These are phyloP conservation scores for Chaetodon auriga DNA, from an alignment of 2,113 vertebrate genomes.

Conservation along the genomic window DNA sequence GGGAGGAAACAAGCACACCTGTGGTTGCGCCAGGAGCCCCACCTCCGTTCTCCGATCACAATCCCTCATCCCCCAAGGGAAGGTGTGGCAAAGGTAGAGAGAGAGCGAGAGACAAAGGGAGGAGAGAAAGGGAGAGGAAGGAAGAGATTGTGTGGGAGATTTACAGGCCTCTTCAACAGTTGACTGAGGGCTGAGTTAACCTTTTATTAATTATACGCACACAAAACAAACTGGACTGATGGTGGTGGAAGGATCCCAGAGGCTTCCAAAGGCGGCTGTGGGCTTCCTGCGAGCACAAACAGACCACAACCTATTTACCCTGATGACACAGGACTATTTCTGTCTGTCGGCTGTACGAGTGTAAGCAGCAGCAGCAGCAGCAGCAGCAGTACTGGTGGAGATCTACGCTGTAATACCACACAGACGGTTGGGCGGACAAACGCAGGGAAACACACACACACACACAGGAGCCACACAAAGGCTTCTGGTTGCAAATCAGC, in stretches of 20 bases:
- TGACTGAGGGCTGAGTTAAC: constrained; percentile 70
- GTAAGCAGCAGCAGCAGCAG: constrained; percentile 26
- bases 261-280: constrained; percentile 58
- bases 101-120: constrained; percentile 78
- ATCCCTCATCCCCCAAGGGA: constrained; percentile 77
- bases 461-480: constrained; percentile 48
- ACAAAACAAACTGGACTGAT: constrained; percentile 68
- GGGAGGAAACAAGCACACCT: constrained; percentile 81
- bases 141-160: constrained; percentile 80
- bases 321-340: constrained; percentile 73
- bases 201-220: constrained; percentile 77
- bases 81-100: constrained; percentile 79
- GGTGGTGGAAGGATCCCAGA: constrained; percentile 43
- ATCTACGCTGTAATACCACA: constrained; percentile 59
- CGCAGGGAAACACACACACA: constrained; percentile 23
- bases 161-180: constrained; percentile 72
- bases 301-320: constrained; percentile 67
- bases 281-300: constrained; percentile 64
- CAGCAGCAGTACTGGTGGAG: constrained; percentile 18
- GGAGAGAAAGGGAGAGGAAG: constrained; percentile 81
- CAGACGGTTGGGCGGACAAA: constrained; percentile 48
- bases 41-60: constrained; percentile 77
- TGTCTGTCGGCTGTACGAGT: constrained; percentile 54
- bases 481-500: constrained; percentile 71
- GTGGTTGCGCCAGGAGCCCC: constrained; percentile 74